phyloP scores from a whole-genome alignment of 2,113 vertebrate species.

The Zosterops lateralis region DNA sequence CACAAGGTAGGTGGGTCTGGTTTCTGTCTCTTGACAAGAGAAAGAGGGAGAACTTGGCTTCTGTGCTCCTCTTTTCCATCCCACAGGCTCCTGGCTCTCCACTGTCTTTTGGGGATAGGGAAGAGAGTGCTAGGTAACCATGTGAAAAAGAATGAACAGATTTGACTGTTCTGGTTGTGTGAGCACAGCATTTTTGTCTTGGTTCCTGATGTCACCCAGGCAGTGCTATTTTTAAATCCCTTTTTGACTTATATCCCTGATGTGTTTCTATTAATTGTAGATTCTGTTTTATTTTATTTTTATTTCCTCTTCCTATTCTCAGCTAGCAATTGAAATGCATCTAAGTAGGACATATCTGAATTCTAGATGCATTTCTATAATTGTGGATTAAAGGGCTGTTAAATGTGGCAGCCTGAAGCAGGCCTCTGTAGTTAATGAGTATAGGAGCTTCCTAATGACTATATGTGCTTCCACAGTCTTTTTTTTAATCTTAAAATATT shows the following conservation, averaged over 20 bases:
- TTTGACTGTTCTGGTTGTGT: conserved; percentile 29
- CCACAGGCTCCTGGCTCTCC: not conserved
- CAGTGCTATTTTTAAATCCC: not conserved
- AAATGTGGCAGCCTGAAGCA: not conserved
- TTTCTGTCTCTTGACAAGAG: not conserved
- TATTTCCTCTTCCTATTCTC: not conserved
- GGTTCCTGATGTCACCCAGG: not conserved
- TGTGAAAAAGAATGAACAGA: not conserved
- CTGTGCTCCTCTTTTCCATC: not conserved
- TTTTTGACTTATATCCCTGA: not conserved
- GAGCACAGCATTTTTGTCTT: not conserved
- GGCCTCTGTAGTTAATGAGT: not conserved
- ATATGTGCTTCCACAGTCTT: not conserved
- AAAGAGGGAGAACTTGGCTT: not conserved
- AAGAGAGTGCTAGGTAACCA: not conserved
- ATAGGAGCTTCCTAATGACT: not conserved
- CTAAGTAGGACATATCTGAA: conserved; percentile 8
- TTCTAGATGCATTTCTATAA: not conserved
- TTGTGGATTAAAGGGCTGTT: not conserved
- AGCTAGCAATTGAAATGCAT: not conserved
- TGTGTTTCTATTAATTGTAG: not conserved
- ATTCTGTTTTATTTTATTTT: not conserved
- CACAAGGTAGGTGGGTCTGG: conserved; percentile 83
- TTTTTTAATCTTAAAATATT: not conserved
- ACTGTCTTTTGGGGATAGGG: not conserved